Evolutionary conservation across 2,797 vertebrate genomes (phyloP), one percentile per base, ranked within the genome.

Genomic region (Danio aesculapii): DNA sequence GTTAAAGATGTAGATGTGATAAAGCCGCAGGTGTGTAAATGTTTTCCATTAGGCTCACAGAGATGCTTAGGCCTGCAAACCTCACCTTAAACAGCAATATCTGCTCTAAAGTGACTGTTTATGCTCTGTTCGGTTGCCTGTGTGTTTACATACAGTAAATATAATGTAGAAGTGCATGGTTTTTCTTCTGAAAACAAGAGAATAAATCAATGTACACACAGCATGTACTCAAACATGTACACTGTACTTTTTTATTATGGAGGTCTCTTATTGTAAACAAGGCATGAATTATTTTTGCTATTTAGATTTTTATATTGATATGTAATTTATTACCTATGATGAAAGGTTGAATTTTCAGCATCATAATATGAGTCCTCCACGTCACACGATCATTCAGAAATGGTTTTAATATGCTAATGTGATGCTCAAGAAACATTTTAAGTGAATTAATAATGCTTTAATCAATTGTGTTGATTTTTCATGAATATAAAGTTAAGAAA

Each of bases 21-120:
- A 52, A 75, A 41, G 44, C 58, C 4, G 16, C 58, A 75, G 72
- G 58, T 75, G 46, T n/a, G 58, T 41, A 50, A 63, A 62, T 62
- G 16, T 64, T 75, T 75, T 17, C 66, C 47, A 50, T 68, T 68
- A 68, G 66, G 17, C 19, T 68, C 66, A 68, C 12, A 30, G 13
- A 68, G 66, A 19, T 49, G 17, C 46, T 64, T 11, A 70, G 53
- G 39, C 68, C 67, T 68, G n/a, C 44, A 30, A 50, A 50, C 49
- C 11, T 70, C n/a, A 72, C 41, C 19, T 44, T 19, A 71, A 57
- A 57, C 11, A 12, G 17, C 4, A 46, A 44, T 46, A 16, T 58
- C 12, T 58, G 14, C n/a, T 53, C 30, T 5, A 69, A 69, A 69
- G 9, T 52, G 6, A 17, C 1, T 30, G 7, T 52, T 69, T n/a